phyloP scores from a whole-genome alignment of 2,888 invertebrate species.

The Drepanosiphum platanoidis region DNA sequence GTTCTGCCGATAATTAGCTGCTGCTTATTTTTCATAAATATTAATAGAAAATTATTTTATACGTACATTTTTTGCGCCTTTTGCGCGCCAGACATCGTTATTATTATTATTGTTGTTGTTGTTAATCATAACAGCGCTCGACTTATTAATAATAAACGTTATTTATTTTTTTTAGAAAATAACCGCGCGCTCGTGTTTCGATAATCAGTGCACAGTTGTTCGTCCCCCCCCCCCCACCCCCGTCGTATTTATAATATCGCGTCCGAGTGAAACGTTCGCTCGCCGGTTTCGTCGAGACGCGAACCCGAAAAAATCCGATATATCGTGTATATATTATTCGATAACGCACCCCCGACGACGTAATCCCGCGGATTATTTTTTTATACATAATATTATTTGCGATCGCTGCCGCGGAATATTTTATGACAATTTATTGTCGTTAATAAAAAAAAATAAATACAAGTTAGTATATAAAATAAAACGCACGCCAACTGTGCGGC shows the following conservation, averaged over 20 bases:
- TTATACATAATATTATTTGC: neutral
- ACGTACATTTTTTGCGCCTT: conserved; percentile 16
- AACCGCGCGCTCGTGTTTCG: neutral
- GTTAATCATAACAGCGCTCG: too few species aligned
- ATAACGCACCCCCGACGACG: neutral
- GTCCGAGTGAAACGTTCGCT: too few species aligned
- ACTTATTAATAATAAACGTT: too few species aligned
- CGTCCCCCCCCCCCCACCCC: too few species aligned
- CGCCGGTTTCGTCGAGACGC: too few species aligned
- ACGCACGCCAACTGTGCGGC: neutral
- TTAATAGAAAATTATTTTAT: conserved; percentile 61
- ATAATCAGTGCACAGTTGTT: too few species aligned
- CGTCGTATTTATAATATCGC: too few species aligned
- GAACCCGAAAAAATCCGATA: neutral
- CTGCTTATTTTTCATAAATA: conserved; percentile 51
- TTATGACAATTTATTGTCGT: neutral
- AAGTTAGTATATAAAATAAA: too few species aligned
- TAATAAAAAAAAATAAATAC: neutral
- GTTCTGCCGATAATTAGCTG: conserved; percentile 46
- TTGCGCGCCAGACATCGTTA: neutral
- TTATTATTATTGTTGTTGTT: neutral
- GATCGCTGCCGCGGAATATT: neutral
- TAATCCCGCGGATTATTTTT: neutral
- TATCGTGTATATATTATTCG: neutral
- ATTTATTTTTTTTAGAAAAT: neutral